phyloP scores from a whole-genome alignment of 2,797 vertebrate species.

The Hyperoplus lanceolatus region DNA sequence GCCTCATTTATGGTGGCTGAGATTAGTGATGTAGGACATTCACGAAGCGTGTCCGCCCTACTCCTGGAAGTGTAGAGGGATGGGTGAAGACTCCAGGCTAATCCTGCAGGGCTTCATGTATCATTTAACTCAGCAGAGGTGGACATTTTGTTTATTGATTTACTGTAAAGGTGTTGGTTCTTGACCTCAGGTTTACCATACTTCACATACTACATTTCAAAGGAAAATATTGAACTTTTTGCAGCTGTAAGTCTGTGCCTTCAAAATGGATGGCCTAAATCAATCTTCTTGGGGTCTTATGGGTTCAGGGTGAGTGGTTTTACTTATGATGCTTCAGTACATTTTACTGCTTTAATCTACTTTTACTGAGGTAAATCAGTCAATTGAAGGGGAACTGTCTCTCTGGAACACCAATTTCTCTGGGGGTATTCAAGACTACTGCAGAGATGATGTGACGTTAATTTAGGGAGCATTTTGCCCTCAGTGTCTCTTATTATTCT shows the following conservation, averaged over 20 bases:
- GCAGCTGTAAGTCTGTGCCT: neutral
- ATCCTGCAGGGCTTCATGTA: slow-evolving; percentile 1
- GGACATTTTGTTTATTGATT: slow-evolving; percentile 22
- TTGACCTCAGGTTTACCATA: slow-evolving; percentile 21
- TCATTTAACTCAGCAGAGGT: neutral
- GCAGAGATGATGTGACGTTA: slow-evolving; percentile 15
- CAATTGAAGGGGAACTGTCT: neutral
- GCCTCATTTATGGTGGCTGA: slow-evolving; percentile 57
- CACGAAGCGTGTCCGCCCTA: slow-evolving; percentile 44
- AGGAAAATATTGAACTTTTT: slow-evolving; percentile 6
- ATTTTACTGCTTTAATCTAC: slow-evolving; percentile 29
- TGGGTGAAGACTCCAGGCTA: slow-evolving; percentile 10
- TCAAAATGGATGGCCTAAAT: slow-evolving; percentile 19
- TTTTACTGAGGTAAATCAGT: slow-evolving; percentile 1
- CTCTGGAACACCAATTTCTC: slow-evolving; percentile 19
- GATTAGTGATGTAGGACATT: slow-evolving; percentile 57
- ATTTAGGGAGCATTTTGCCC: slow-evolving; percentile 32
- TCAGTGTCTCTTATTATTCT: slow-evolving; percentile 52
- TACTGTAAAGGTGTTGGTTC: neutral
- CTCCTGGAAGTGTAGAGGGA: slow-evolving; percentile 40
- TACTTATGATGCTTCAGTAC: slow-evolving; percentile 1
- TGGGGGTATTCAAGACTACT: slow-evolving; percentile 6
- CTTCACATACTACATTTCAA: neutral
- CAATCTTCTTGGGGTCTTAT: slow-evolving; percentile 1
- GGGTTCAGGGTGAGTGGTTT: neutral